Conservation (phyloP, 2,113 vertebrate genomes). For the Osmerus mordax region DNA sequence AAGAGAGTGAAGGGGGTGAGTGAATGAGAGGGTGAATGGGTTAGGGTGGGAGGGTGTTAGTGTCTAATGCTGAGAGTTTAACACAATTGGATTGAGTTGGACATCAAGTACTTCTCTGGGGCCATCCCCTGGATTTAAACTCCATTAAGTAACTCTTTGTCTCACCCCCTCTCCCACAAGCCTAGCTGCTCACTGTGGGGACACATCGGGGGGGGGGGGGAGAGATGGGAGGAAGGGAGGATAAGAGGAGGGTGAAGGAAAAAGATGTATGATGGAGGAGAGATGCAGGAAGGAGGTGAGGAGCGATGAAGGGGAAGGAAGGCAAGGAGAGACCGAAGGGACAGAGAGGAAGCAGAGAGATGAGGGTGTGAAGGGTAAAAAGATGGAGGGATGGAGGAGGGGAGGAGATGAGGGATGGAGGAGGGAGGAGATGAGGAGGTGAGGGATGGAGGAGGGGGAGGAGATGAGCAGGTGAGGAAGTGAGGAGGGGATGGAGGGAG, state of each 20-base stretch:
- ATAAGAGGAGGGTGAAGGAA: constrained; percentile 17
- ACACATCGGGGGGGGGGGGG: constrained; percentile 24
- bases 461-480: background rate
- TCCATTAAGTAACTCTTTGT: constrained; percentile 85
- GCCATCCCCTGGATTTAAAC: constrained; percentile 71
- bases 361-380: too few species aligned
- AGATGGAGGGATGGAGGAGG: constrained; percentile 5
- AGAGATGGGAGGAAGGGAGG: constrained; percentile 57
- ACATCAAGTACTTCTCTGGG: constrained; percentile 67
- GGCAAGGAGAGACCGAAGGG: too few species aligned
- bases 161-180: constrained; percentile 50
- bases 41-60: constrained; percentile 33
- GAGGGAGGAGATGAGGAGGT: too few species aligned
- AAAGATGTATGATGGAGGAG: constrained; percentile 32
- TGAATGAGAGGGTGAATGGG: too few species aligned
- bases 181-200: constrained; percentile 63
- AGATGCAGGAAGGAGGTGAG: constrained; percentile 25
- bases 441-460: too few species aligned
- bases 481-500: constrained; percentile 63
- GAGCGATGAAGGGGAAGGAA: constrained; percentile 19
- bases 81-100: constrained; percentile 37
- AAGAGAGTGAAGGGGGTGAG: constrained; percentile 10
- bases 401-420: constrained; percentile 16
- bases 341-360: too few species aligned
- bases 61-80: constrained; percentile 70